Evolutionary conservation across 2,888 invertebrate genomes (phyloP).

Genomic region (Portevinia maculata): DNA sequence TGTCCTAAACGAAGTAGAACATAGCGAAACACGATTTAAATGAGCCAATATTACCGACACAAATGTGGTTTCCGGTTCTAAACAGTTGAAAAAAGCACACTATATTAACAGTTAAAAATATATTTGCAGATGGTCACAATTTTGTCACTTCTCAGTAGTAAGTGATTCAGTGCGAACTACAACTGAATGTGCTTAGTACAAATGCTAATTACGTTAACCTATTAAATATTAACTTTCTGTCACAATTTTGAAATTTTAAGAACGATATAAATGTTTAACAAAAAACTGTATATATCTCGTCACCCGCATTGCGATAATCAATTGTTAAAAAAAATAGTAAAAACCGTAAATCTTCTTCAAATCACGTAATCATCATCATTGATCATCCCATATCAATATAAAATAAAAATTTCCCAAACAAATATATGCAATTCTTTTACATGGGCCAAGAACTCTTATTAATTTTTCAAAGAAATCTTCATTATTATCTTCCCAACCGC

Average conservation of each 20-base stretch:
- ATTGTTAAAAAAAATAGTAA: slow-evolving; percentile 5
- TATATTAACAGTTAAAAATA: no score
- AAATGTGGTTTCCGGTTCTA: no score
- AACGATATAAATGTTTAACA: not conserved
- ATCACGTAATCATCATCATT: slow-evolving; percentile 71
- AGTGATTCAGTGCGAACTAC: no score
- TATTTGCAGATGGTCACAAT: no score
- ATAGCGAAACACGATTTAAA: no score
- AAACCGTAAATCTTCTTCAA: slow-evolving; percentile 11
- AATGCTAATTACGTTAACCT: no score
- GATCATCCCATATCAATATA: slow-evolving; percentile 36
- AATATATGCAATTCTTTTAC: slow-evolving; percentile 35
- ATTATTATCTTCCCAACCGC: slow-evolving; percentile 83
- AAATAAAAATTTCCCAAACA: not conserved
- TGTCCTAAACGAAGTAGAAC: no score
- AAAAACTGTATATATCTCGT: not conserved
- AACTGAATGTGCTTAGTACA: no score
- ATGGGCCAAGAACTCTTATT: slow-evolving; percentile 74
- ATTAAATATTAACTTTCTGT: no score
- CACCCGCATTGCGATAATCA: slow-evolving; percentile 43
- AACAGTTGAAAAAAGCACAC: no score
- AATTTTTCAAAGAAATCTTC: slow-evolving; percentile 84
- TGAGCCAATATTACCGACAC: no score
- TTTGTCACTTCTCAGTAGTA: no score
- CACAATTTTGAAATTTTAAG: not conserved